Conservation (phyloP, 2,113 vertebrate species). For the Caretta caretta region DNA sequence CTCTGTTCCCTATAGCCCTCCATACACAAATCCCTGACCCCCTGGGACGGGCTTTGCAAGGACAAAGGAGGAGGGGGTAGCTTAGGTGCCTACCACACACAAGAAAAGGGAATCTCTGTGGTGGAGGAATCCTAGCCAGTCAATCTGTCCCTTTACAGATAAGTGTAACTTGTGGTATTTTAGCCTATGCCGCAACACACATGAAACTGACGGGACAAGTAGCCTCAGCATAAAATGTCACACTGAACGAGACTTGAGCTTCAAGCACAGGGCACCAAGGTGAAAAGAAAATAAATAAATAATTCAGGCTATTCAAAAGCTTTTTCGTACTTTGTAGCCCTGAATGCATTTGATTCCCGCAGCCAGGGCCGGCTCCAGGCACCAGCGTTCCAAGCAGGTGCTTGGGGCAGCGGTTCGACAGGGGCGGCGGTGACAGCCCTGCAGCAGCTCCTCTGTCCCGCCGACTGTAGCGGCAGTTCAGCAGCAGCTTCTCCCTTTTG, state of each 20-base stretch:
- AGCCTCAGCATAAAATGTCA: slow-evolving; percentile 44
- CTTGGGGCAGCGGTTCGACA: no score
- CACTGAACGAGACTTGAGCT: slow-evolving; percentile 55
- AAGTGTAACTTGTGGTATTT: neutral
- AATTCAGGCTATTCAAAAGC: slow-evolving; percentile 49
- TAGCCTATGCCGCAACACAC: slow-evolving; percentile 26
- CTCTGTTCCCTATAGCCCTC: neutral
- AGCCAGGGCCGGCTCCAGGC: neutral
- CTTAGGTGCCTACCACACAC: rapidly evolving
- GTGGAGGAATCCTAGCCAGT: neutral
- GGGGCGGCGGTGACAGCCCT: no score
- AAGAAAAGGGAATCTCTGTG: neutral
- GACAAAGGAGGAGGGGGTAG: neutral
- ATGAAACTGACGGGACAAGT: slow-evolving; percentile 48
- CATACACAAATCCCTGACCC: neutral
- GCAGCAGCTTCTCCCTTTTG: no score
- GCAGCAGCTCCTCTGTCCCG: no score
- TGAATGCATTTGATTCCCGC: slow-evolving; percentile 18
- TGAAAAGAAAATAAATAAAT: slow-evolving; percentile 59
- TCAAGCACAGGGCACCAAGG: slow-evolving; percentile 52
- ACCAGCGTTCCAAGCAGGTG: no score
- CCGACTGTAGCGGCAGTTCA: no score
- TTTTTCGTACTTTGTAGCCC: neutral
- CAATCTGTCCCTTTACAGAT: neutral
- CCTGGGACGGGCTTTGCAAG: neutral